phyloP scores from a whole-genome alignment of 2,888 invertebrate species.

The Scaptomyza flava region DNA sequence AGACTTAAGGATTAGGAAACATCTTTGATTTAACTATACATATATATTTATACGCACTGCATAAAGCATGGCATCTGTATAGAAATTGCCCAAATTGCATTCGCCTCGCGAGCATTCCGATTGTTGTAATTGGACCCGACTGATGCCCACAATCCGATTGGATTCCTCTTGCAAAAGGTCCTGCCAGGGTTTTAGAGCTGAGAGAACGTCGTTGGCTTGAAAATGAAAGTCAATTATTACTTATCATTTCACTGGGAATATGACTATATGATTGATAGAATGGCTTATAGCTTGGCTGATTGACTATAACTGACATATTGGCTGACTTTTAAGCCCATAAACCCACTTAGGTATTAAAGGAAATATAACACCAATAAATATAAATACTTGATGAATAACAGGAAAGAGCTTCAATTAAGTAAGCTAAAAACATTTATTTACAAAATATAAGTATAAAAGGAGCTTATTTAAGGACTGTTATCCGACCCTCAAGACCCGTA shows the following conservation, averaged over 20 bases:
- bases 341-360: neutral
- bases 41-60: slow-evolving; percentile 84
- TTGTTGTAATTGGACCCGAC: slow-evolving; percentile 86
- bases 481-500: slow-evolving; percentile 71
- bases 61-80: slow-evolving; percentile 89
- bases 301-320: neutral
- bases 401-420: neutral
- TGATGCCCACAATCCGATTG: slow-evolving; percentile 86
- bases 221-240: neutral
- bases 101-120: slow-evolving; percentile 87
- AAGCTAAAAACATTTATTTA: slow-evolving; percentile 6
- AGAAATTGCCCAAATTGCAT: slow-evolving; percentile 90
- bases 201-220: slow-evolving; percentile 86
- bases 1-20: neutral
- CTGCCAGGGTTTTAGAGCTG: slow-evolving; percentile 87
- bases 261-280: neutral
- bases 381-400: too few relatives aligned
- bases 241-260: neutral
- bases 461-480: slow-evolving; percentile 53
- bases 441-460: neutral
- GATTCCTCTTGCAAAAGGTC: slow-evolving; percentile 86
- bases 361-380: too few relatives aligned
- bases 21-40: neutral
- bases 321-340: neutral
- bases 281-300: slow-evolving; percentile 1